Percentiles rank a stretch among this genome's conserved stretches.
Evolutionary conservation across 2,888 invertebrate species (phyloP).

Genomic region (Agrotis exclamationis): DNA sequence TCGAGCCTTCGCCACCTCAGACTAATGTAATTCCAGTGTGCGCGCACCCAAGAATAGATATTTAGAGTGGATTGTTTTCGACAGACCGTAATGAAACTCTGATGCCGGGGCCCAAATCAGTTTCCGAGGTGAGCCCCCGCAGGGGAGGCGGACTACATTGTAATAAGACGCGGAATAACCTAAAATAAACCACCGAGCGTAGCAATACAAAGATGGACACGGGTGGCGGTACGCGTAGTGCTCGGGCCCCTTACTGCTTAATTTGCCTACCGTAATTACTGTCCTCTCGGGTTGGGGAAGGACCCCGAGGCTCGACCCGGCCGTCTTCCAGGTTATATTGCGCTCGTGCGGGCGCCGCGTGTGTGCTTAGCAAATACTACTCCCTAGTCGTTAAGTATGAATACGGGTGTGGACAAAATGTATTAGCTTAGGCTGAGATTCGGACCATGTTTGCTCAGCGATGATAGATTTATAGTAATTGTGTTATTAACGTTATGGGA

Average conservation of each 20-base stretch:
- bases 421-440: conserved; percentile 91
- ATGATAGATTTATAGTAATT: conserved; percentile 92
- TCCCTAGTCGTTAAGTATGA: conserved; percentile 90
- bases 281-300: conserved; percentile 89
- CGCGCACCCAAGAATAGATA: conserved; percentile 91
- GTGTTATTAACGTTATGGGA: conserved; percentile 91
- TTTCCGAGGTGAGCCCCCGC: conserved; percentile 90
- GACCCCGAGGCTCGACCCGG: conserved; percentile 87
- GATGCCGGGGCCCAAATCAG: conserved; percentile 90
- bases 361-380: conserved; percentile 90
- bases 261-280: conserved; percentile 92
- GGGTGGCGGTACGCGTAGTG: conserved; percentile 70
- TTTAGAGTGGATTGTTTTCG: conserved; percentile 92
- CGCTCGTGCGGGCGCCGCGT: conserved; percentile 89
- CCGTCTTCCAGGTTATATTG: conserved; percentile 90
- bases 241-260: conserved; percentile 89
- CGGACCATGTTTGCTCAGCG: conserved; percentile 90
- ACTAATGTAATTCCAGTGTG: conserved; percentile 91
- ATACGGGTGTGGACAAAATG: conserved; percentile 91
- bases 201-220: conserved; percentile 88
- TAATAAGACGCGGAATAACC: conserved; percentile 90
- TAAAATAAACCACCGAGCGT: conserved; percentile 88
- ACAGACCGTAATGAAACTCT: conserved; percentile 91
- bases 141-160: conserved; percentile 90
- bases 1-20: conserved; percentile 91